Evolutionary conservation across 2,888 invertebrate species (phyloP).

Genomic region (Podotricha telesiphe): DNA sequence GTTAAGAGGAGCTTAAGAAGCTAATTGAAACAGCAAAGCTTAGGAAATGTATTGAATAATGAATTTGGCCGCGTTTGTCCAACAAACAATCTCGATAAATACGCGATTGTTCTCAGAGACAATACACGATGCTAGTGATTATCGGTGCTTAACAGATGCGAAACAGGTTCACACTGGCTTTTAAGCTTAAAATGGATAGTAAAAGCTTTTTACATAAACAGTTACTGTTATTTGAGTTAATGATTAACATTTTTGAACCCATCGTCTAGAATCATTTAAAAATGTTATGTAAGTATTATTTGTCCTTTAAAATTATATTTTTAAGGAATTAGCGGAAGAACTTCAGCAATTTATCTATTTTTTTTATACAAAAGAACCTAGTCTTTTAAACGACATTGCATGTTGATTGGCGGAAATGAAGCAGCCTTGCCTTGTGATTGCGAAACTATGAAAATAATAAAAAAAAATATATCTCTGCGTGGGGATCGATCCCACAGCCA

Average conservation of each 20-base stretch:
- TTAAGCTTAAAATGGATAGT: conserved; percentile 14
- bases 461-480: too few species aligned
- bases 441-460: too few species aligned
- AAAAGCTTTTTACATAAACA: conserved; percentile 4
- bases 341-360: too few species aligned
- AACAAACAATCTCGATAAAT: conserved; percentile 39
- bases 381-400: too few species aligned
- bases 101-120: conserved; percentile 38
- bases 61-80: conserved; percentile 25
- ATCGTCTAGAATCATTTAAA: too few species aligned
- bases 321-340: too few species aligned
- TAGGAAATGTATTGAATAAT: conserved; percentile 31
- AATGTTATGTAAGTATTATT: too few species aligned
- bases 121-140: conserved; percentile 35
- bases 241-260: not conserved
- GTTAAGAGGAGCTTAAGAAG: conserved; percentile 4
- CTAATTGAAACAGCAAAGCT: conserved; percentile 7
- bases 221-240: not conserved
- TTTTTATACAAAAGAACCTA: too few species aligned
- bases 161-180: conserved; percentile 26
- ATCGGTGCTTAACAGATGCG: conserved; percentile 32
- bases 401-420: too few species aligned
- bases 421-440: too few species aligned
- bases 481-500: too few species aligned
- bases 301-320: too few species aligned